Evolutionary conservation across 2,113 vertebrate species (phyloP).

Genomic region (Otus sunia): DNA sequence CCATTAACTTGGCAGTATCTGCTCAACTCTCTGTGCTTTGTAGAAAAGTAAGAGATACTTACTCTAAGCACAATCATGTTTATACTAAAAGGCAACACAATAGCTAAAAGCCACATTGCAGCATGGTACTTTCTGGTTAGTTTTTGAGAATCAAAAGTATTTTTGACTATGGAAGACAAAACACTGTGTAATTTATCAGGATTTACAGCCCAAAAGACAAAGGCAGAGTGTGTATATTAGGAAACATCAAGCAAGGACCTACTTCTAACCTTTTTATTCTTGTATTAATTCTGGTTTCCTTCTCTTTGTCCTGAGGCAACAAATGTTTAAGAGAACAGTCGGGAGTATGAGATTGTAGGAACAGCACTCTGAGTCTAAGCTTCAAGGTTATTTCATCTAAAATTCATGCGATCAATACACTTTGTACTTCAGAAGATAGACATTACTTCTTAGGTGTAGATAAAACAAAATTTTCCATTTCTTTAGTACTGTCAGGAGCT

Average conservation of each 20-base stretch:
- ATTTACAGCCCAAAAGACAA: background rate
- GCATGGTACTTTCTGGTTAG: background rate
- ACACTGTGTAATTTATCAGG: background rate
- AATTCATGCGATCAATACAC: constrained; percentile 19
- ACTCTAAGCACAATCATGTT: background rate
- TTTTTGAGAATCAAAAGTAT: background rate
- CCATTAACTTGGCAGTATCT: background rate
- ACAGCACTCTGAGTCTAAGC: background rate
- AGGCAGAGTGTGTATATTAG: background rate
- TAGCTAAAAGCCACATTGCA: background rate
- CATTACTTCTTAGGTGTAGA: background rate
- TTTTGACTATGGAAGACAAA: background rate
- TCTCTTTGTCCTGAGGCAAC: background rate
- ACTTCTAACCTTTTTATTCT: background rate
- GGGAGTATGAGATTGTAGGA: background rate
- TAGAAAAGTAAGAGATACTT: background rate
- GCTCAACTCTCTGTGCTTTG: background rate
- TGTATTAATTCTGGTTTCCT: background rate
- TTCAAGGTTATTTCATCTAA: constrained; percentile 22
- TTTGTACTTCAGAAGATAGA: background rate
- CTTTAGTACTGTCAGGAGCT: background rate
- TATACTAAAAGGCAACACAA: background rate
- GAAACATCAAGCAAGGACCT: background rate
- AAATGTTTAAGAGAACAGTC: background rate
- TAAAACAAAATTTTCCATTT: background rate